These are phyloP conservation scores for Alcis repandata DNA, from an alignment of 2,888 invertebrate species.

Conservation along the genomic window DNA sequence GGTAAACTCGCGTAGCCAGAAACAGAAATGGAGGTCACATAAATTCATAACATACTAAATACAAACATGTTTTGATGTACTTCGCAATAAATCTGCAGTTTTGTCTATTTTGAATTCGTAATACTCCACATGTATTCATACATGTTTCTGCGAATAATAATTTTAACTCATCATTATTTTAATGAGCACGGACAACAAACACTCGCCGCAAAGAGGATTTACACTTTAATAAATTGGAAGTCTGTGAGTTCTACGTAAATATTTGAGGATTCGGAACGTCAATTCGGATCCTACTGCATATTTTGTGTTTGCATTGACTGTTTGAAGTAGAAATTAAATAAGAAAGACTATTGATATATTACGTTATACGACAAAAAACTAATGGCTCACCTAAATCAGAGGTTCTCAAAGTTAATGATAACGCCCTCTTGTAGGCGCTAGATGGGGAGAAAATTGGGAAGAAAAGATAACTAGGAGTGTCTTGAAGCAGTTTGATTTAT, in stretches of 20 bases:
- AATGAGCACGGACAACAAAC: slow-evolving; percentile 54
- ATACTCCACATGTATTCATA: slow-evolving; percentile 1
- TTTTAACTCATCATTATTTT: slow-evolving; percentile 55
- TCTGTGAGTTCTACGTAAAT: slow-evolving; percentile 18
- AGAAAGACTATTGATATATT: neutral
- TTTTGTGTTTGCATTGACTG: neutral
- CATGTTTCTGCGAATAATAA: neutral
- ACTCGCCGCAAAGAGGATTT: slow-evolving; percentile 31
- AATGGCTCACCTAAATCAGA: too few species aligned
- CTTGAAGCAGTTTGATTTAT: too few species aligned
- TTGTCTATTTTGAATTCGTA: neutral
- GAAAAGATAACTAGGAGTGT: too few species aligned
- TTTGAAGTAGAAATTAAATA: neutral
- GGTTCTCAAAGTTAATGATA: too few species aligned
- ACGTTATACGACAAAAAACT: too few species aligned
- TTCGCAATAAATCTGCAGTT: neutral
- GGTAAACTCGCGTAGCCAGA: too few species aligned
- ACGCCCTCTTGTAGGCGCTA: too few species aligned
- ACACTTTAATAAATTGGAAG: slow-evolving; percentile 25
- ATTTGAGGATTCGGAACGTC: neutral
- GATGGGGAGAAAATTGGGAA: too few species aligned
- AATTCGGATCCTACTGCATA: neutral
- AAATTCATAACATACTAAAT: too few species aligned
- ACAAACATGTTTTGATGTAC: neutral
- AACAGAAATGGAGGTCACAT: too few species aligned